Percentiles rank a stretch among this genome's conserved stretches.
Conservation (phyloP, 2,113 vertebrate genomes). For the Fregata magnificens region DNA sequence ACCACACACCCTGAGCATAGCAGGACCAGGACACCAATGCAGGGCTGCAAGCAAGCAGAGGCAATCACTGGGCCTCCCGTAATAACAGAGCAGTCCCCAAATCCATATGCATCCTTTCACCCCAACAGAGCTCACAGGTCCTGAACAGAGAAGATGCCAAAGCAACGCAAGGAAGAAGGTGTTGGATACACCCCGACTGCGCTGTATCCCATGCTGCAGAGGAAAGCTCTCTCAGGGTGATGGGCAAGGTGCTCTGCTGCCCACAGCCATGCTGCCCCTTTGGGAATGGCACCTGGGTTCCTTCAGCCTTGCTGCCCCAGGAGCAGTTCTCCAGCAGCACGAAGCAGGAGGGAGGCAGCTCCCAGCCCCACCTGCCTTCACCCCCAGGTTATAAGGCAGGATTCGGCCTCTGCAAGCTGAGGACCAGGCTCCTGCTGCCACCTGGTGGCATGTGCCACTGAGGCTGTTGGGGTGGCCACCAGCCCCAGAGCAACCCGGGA, state of each 20-base stretch:
- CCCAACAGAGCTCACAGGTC: not conserved
- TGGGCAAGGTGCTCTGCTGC: no score
- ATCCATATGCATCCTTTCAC: rapidly evolving
- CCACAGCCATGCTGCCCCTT: rapidly evolving
- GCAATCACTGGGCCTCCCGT: rapidly evolving
- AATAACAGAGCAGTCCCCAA: rapidly evolving
- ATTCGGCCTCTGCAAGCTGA: not conserved
- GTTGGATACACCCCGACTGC: rapidly evolving
- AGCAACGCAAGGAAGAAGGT: rapidly evolving
- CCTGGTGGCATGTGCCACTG: not conserved
- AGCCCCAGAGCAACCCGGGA: not conserved
- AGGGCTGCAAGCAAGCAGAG: not conserved
- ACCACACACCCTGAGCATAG: no score
- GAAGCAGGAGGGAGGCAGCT: not conserved
- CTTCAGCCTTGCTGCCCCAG: not conserved
- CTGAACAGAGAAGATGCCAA: not conserved
- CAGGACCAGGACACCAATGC: not conserved
- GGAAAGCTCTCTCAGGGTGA: rapidly evolving
- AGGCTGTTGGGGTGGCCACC: not conserved
- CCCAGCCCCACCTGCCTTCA: no score
- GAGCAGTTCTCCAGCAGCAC: not conserved
- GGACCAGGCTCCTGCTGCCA: not conserved
- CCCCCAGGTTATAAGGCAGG: no score
- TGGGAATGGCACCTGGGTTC: no score
- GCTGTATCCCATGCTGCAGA: rapidly evolving